Conservation (phyloP, 2,113 vertebrate genomes). For the Anseranas semipalmata region DNA sequence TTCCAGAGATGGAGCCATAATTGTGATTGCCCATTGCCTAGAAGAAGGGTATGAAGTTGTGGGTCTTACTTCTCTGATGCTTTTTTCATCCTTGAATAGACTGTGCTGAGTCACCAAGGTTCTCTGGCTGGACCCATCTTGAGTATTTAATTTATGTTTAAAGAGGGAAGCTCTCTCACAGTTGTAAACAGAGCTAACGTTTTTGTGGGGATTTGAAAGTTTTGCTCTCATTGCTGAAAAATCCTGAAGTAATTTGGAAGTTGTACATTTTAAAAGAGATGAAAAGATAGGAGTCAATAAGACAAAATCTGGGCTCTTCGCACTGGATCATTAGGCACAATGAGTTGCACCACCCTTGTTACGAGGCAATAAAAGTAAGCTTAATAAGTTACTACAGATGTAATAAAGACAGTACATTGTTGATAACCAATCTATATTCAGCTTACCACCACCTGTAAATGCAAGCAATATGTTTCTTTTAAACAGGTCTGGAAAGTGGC, state of each 20-base stretch:
- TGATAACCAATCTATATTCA: constrained; percentile 68
- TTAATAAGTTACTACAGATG: constrained; percentile 9
- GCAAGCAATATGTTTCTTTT: constrained; percentile 69
- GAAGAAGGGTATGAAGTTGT: not conserved
- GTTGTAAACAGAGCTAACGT: not conserved
- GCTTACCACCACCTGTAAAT: constrained; percentile 67
- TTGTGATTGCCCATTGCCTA: not conserved
- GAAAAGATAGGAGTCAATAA: not conserved
- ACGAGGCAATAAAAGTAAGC: constrained; percentile 33
- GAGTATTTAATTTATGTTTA: not conserved
- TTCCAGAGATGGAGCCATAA: not conserved
- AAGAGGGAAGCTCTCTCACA: not conserved
- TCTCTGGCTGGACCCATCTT: not conserved
- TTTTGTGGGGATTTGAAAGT: not conserved
- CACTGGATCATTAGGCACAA: constrained; percentile 47
- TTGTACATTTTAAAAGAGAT: not conserved
- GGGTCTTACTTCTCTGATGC: not conserved
- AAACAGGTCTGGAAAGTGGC: constrained; percentile 57
- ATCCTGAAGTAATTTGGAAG: not conserved
- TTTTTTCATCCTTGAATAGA: not conserved
- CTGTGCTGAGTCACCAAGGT: not conserved
- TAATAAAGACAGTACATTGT: constrained; percentile 4
- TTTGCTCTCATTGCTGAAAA: not conserved
- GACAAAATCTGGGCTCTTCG: not conserved
- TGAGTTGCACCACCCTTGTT: constrained; percentile 42